Percentiles rank a stretch among this genome's conserved stretches.
phyloP scores from a whole-genome alignment of 2,797 vertebrate species.

The Lithobates pipiens region DNA sequence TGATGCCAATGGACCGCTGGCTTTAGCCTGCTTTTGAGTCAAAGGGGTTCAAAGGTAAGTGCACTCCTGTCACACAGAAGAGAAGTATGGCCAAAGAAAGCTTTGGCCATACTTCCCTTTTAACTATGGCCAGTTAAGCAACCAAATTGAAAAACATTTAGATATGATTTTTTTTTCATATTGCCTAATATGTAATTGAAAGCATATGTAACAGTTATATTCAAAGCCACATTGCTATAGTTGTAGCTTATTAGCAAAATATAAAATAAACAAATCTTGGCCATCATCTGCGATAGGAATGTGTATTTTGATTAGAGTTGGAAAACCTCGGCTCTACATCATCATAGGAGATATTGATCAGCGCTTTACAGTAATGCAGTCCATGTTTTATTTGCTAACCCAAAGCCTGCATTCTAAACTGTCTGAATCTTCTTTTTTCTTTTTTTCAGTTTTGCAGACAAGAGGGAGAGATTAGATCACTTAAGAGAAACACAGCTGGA shows the following conservation, averaged over 20 bases:
- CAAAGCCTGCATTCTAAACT: neutral
- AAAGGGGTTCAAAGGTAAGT: no score
- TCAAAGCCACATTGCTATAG: neutral
- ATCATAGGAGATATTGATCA: neutral
- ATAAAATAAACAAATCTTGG: neutral
- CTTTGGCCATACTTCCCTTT: no score
- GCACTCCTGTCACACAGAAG: no score
- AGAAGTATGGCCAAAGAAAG: no score
- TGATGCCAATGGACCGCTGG: no score
- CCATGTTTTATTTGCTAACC: neutral
- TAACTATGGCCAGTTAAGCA: no score
- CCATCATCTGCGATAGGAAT: neutral
- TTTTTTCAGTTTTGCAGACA: constrained; percentile 86
- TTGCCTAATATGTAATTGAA: no score
- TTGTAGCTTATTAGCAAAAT: neutral
- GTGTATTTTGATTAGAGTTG: neutral
- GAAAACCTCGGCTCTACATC: neutral
- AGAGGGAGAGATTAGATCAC: constrained; percentile 85
- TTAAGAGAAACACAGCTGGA: constrained; percentile 87
- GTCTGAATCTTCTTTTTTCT: neutral
- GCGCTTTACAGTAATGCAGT: neutral
- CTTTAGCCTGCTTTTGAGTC: no score
- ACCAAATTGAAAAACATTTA: no score
- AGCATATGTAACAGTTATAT: neutral
- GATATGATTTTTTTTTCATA: no score